Percentiles rank a stretch among this genome's conserved stretches.
These are phyloP conservation scores for Drosophila paramelanica DNA, from an alignment of 2,888 invertebrate genomes.

Conservation along the genomic window DNA sequence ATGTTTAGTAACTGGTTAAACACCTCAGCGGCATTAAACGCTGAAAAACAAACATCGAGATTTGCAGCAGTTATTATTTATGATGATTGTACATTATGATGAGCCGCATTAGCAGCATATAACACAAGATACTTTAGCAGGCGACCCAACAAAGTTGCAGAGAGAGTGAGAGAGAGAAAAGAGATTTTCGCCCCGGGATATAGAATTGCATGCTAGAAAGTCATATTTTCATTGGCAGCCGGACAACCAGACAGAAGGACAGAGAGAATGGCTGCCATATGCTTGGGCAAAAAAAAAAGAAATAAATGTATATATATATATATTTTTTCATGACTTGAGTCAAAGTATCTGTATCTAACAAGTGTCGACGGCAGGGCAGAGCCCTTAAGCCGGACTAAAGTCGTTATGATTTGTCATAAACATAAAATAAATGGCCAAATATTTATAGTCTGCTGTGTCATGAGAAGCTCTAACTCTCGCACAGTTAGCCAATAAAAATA, in stretches of 20 bases:
- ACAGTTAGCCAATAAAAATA: conserved; percentile 51
- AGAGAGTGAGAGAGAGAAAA: not conserved
- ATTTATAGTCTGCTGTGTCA: conserved; percentile 73
- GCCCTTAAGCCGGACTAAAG: conserved; percentile 74
- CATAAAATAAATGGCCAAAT: conserved; percentile 81
- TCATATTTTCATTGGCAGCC: conserved; percentile 65
- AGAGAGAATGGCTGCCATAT: conserved; percentile 32
- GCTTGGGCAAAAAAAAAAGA: conserved; percentile 39
- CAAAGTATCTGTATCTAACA: conserved; percentile 73
- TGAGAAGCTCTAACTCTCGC: conserved; percentile 36
- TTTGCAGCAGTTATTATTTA: conserved; percentile 65
- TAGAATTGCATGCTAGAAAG: conserved; percentile 63
- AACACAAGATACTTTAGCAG: conserved; percentile 46
- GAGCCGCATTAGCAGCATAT: conserved; percentile 70
- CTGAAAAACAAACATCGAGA: conserved; percentile 31
- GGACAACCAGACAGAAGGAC: conserved; percentile 14
- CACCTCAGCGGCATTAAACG: conserved; percentile 35
- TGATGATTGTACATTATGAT: conserved; percentile 75
- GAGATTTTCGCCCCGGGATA: conserved; percentile 18
- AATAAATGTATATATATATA: conserved; percentile 17
- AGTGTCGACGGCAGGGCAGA: conserved; percentile 69
- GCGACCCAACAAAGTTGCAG: conserved; percentile 25
- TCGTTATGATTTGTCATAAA: conserved; percentile 80
- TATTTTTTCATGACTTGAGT: conserved; percentile 53
- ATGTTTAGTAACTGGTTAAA: conserved; percentile 13